phyloP scores from a whole-genome alignment of 2,797 vertebrate genomes.

The Schizopygopsis pylzovi region DNA sequence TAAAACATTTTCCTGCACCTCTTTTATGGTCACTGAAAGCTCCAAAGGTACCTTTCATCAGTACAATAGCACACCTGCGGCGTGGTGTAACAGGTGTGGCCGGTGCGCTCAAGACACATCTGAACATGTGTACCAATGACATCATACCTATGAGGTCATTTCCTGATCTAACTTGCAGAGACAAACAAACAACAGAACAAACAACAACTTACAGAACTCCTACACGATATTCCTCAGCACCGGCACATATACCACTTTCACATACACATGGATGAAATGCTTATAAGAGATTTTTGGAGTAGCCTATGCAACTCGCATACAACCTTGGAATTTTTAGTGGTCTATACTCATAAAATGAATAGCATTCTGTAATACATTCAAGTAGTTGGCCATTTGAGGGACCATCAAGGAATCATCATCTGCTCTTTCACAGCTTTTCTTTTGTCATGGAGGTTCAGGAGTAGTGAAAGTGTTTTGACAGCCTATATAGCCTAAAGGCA shows the following conservation, averaged over 20 bases:
- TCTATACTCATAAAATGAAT: neutral
- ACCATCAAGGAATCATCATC: neutral
- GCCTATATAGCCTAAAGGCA: neutral
- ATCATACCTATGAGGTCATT: conserved; percentile 40
- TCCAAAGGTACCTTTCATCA: conserved; percentile 41
- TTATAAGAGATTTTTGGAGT: neutral
- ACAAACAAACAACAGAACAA: conserved; percentile 9
- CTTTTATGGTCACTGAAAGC: conserved; percentile 29
- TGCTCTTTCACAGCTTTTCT: neutral
- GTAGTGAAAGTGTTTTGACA: conserved; percentile 35
- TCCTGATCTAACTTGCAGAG: conserved; percentile 27
- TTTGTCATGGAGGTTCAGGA: neutral
- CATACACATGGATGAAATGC: neutral
- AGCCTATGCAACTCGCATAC: neutral
- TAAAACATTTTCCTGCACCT: conserved; percentile 8
- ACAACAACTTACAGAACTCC: neutral
- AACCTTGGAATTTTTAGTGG: neutral
- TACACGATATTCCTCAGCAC: neutral
- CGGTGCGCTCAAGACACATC: conserved; percentile 38
- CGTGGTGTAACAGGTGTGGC: conserved; percentile 46
- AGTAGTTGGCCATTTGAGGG: neutral
- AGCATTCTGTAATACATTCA: neutral
- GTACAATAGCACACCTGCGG: conserved; percentile 50
- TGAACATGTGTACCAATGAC: conserved; percentile 52
- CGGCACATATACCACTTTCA: neutral